Conservation (phyloP, 1,140 invertebrate species). For the Papilio dardanus region DNA sequence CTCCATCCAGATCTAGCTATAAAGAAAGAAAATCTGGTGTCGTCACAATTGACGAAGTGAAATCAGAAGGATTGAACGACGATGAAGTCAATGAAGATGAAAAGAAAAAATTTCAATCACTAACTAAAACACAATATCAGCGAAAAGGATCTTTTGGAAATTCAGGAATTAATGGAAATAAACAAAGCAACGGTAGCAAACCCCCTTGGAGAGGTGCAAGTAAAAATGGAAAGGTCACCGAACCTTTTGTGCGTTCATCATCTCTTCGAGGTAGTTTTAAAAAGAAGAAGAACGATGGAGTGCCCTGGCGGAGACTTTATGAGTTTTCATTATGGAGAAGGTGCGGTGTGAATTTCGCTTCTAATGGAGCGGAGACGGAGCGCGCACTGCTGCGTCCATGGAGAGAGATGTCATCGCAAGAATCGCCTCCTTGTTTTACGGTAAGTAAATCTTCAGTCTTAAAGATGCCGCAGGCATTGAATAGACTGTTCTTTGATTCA, state of each 20-base stretch:
- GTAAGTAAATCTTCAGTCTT: conserved; percentile 58
- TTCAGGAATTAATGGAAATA: conserved; percentile 56
- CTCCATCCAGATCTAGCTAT: conserved; percentile 77
- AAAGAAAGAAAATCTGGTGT: conserved; percentile 74
- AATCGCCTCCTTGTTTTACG: conserved; percentile 55
- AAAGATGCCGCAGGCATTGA: conserved; percentile 43
- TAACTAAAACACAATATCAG: conserved; percentile 58
- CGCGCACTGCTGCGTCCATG: conserved; percentile 76
- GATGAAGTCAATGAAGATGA: conserved; percentile 68
- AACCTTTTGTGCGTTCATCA: conserved; percentile 68
- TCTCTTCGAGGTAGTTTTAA: conserved; percentile 75
- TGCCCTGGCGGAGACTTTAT: conserved; percentile 82
- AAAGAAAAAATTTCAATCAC: conserved; percentile 59
- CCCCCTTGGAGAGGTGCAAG: conserved; percentile 82
- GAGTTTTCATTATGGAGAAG: conserved; percentile 83
- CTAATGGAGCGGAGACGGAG: conserved; percentile 69
- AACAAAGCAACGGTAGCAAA: conserved; percentile 57
- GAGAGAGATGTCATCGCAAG: conserved; percentile 67
- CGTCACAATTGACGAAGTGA: conserved; percentile 76
- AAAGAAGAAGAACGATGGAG: conserved; percentile 73
- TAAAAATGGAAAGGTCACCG: conserved; percentile 64
- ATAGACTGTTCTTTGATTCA: conserved; percentile 56
- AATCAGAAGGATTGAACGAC: conserved; percentile 65
- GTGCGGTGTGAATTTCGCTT: conserved; percentile 72
- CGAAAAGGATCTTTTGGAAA: conserved; percentile 63